Percentiles rank a stretch among this genome's conserved stretches.
phyloP scores from a whole-genome alignment of 2,888 invertebrate species.

The Leptopilina drosophilae region DNA sequence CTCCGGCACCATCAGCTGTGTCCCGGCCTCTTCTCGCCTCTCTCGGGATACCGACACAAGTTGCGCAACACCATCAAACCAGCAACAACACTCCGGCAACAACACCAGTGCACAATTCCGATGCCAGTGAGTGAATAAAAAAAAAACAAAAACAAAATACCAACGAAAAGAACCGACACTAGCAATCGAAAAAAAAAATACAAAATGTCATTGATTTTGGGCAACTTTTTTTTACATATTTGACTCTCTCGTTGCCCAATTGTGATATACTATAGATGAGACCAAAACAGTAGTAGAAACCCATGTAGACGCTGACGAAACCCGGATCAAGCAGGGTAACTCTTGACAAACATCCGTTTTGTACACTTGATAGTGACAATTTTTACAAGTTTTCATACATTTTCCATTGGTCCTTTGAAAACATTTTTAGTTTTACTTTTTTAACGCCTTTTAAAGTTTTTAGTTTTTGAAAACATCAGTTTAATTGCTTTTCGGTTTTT shows the following conservation, averaged over 20 bases:
- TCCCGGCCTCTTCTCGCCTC: slow-evolving; percentile 74
- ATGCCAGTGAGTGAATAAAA: slow-evolving; percentile 73
- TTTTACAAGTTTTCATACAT: neutral
- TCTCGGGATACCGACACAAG: slow-evolving; percentile 70
- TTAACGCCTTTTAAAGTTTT: too few relatives aligned
- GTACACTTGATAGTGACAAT: too few relatives aligned
- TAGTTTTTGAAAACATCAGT: too few relatives aligned
- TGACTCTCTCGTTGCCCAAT: slow-evolving; percentile 1
- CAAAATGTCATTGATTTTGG: neutral
- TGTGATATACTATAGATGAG: slow-evolving; percentile 33
- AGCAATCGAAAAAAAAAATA: neutral
- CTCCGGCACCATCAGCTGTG: slow-evolving; percentile 73
- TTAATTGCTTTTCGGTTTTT: too few relatives aligned
- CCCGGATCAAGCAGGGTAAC: slow-evolving; percentile 75
- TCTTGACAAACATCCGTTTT: slow-evolving; percentile 3
- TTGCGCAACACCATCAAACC: slow-evolving; percentile 56
- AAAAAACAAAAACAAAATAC: slow-evolving; percentile 10
- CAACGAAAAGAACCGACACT: slow-evolving; percentile 30
- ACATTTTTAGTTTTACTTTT: too few relatives aligned
- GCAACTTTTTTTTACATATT: neutral
- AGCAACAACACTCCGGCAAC: slow-evolving; percentile 54
- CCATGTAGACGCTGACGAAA: slow-evolving; percentile 48
- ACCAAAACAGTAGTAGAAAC: slow-evolving; percentile 43
- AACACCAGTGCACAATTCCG: slow-evolving; percentile 71
- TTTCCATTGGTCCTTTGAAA: too few relatives aligned